Evolutionary conservation across 2,797 vertebrate genomes (phyloP).

Genomic region (Galago senegalensis): DNA sequence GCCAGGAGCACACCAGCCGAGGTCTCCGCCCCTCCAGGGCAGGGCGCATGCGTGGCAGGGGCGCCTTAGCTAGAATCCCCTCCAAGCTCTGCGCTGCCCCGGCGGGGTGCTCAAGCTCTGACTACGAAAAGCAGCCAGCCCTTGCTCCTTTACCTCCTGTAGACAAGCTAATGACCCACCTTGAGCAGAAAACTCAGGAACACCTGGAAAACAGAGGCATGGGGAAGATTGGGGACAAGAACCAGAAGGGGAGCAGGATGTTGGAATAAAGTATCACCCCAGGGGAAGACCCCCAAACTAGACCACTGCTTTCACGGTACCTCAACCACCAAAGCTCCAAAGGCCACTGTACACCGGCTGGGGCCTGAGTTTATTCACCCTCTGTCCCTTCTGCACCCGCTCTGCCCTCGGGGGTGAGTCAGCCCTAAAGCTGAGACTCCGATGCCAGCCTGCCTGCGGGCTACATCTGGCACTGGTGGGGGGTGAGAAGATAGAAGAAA

Average conservation of each 20-base stretch:
- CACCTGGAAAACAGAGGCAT: background rate
- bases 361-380: background rate
- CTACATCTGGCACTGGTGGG: background rate
- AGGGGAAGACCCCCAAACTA: background rate
- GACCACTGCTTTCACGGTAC: background rate
- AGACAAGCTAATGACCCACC: background rate
- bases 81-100: background rate
- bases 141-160: background rate
- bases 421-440: background rate
- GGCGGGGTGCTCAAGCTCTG: no score
- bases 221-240: background rate
- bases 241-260: background rate
- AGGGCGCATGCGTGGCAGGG: background rate
- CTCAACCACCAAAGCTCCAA: background rate
- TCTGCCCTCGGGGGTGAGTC: background rate
- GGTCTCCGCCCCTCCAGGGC: background rate
- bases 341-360: background rate
- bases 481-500: background rate
- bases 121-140: background rate
- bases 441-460: background rate
- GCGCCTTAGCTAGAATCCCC: no score
- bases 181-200: background rate
- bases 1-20: accelerated
- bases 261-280: background rate
- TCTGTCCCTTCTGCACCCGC: background rate